Evolutionary conservation across 2,113 vertebrate genomes (phyloP), one percentile per base, ranked within the genome.

Genomic region (Poecilia latipinna): DNA sequence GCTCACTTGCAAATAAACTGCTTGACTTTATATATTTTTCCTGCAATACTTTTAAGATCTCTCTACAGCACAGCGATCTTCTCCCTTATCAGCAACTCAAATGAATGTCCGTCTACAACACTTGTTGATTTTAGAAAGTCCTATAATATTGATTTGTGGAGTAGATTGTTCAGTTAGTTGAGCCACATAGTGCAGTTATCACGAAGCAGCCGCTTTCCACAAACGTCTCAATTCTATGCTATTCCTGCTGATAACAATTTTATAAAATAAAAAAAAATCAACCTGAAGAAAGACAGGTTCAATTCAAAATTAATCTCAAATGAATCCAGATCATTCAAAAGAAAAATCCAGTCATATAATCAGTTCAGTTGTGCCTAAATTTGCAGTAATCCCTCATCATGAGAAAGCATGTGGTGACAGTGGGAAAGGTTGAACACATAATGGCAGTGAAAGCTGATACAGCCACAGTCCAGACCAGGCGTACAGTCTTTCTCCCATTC

Each of bases 81-180:
- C 26, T n/a, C 22, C 29, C 33, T 42, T 1, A 4, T 26, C 10
- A 60, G 35, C 67, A 73, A 42, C 61, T 48, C 22, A 61, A 12
- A 54, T 71, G 76, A 15, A 12, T 42, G 39, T 32, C 26, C 24
- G 31, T 39, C 44, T 42, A 29, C 67, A 74, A 24, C 61, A 82
- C 79, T 72, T 82, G 77, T 78, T 87, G 82, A 75, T 60, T 39
- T 65, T 29, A 73, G 70, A 82, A 84, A 74, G 65, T 44, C 35
- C 39, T 62, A 61, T 63, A 78, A 80, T 78, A 77, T 76, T 82
- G 79, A 78, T 82, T 70, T 66, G 57, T 65, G 15, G 37, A 74
- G 61, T 42, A 44, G 76, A 78, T 42, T 79, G 54, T 68, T 15
- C 37, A 67, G 42, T 35, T n/a, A 33, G 33, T 37, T 11, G 69